Conservation (phyloP, 2,113 vertebrate genomes). For the Limnothrissa miodon region DNA sequence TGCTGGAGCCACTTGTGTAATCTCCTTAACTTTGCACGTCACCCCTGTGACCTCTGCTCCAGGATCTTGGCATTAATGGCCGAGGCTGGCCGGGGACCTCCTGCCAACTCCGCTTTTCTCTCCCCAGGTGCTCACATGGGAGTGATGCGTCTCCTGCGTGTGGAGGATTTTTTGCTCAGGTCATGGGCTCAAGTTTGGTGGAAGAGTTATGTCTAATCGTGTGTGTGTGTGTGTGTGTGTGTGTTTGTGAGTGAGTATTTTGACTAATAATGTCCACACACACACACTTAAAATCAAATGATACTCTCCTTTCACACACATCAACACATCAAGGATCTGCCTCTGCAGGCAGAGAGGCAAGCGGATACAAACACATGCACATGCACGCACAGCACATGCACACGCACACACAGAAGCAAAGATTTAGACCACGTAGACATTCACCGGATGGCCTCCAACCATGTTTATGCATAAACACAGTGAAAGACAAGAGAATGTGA, state of each 20-base stretch:
- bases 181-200: too few species aligned
- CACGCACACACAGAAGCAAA: slow-evolving; percentile 20
- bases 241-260: neutral
- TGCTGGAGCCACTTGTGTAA: slow-evolving; percentile 53
- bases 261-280: neutral
- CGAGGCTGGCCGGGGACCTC: slow-evolving; percentile 49
- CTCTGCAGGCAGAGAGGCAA: neutral
- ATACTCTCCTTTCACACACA: neutral
- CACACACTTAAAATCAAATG: neutral
- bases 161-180: neutral
- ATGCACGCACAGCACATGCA: too few species aligned
- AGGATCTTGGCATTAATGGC: slow-evolving; percentile 39
- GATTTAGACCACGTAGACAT: neutral
- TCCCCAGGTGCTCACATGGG: neutral
- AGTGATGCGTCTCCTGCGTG: neutral
- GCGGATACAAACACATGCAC: neutral
- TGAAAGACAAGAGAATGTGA: slow-evolving; percentile 29
- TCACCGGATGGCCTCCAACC: neutral
- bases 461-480: neutral
- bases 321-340: neutral
- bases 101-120: slow-evolving; percentile 39
- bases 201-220: neutral
- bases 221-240: neutral
- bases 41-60: slow-evolving; percentile 55
- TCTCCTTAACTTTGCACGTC: slow-evolving; percentile 66